Evolutionary conservation across 1,140 invertebrate genomes (phyloP).

Genomic region (Drosophila bocki): DNA sequence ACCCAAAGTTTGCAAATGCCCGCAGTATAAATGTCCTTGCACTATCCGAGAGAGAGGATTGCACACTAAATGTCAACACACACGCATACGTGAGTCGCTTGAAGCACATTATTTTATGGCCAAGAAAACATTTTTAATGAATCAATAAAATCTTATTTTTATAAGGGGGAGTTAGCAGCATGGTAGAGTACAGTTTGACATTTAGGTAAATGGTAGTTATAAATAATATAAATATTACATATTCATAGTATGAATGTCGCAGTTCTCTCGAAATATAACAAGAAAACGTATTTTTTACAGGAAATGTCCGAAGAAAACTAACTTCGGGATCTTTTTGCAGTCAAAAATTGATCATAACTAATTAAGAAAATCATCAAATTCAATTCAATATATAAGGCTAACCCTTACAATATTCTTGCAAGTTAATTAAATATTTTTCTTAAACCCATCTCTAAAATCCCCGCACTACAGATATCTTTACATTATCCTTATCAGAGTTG

Average conservation of each 20-base stretch:
- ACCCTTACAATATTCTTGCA: too few species aligned
- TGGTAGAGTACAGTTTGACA: not conserved
- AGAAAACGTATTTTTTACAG: not conserved
- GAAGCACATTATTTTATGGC: not conserved
- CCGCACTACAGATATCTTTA: not conserved
- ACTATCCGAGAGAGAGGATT: constrained; percentile 1
- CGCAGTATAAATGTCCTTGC: constrained; percentile 22
- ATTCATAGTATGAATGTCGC: not conserved
- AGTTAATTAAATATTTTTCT: too few species aligned
- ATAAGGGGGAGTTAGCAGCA: not conserved
- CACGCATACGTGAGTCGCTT: constrained; percentile 8
- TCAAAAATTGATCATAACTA: too few species aligned
- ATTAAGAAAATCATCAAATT: too few species aligned
- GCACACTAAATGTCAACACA: not conserved
- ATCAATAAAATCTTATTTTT: constrained; percentile 3
- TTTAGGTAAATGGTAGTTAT: constrained; percentile 1
- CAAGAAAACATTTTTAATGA: constrained; percentile 2
- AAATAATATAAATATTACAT: not conserved
- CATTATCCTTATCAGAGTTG: not conserved
- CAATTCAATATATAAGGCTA: too few species aligned
- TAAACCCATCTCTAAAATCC: not conserved
- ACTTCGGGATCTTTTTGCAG: too few species aligned
- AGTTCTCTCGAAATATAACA: not conserved
- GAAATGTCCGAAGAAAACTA: too few species aligned
- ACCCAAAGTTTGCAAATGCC: constrained; percentile 3